Conservation (phyloP, 1,140 invertebrate genomes). For the Orussus abietinus region DNA sequence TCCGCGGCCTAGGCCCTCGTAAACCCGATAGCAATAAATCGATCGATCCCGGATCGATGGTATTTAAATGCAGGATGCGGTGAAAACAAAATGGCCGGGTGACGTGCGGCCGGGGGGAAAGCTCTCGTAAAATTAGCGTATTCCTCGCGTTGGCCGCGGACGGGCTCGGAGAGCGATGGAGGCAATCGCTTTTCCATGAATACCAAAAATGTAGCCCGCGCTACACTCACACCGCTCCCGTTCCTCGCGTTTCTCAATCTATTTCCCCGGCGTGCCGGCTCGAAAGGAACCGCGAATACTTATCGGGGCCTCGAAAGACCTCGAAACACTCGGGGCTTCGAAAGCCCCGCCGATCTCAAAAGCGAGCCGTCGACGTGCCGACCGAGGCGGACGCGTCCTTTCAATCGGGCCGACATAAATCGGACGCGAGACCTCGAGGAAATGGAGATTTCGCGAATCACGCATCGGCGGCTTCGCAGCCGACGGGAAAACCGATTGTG, state of each 20-base stretch:
- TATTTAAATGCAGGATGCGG: conserved; percentile 27
- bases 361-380: too few species aligned
- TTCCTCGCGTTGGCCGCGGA: conserved; percentile 33
- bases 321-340: too few species aligned
- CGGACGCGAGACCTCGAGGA: background rate
- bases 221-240: too few species aligned
- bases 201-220: conserved; percentile 49
- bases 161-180: conserved; percentile 23
- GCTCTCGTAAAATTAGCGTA: conserved; percentile 43
- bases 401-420: too few species aligned
- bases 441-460: background rate
- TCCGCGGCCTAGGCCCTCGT: conserved; percentile 16
- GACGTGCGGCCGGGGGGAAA: conserved; percentile 16
- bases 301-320: too few species aligned
- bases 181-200: conserved; percentile 50
- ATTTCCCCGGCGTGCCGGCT: too few species aligned
- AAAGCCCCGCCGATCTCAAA: too few species aligned
- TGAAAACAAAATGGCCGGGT: conserved; percentile 20
- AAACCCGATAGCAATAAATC: conserved; percentile 22
- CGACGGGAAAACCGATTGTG: background rate
- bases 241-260: conserved; percentile 5
- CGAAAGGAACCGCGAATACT: too few species aligned
- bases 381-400: too few species aligned
- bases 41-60: conserved; percentile 19
- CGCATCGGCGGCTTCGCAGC: too few species aligned